Evolutionary conservation across 2,113 vertebrate species (phyloP).

Genomic region (Chlorodrepanis virens): DNA sequence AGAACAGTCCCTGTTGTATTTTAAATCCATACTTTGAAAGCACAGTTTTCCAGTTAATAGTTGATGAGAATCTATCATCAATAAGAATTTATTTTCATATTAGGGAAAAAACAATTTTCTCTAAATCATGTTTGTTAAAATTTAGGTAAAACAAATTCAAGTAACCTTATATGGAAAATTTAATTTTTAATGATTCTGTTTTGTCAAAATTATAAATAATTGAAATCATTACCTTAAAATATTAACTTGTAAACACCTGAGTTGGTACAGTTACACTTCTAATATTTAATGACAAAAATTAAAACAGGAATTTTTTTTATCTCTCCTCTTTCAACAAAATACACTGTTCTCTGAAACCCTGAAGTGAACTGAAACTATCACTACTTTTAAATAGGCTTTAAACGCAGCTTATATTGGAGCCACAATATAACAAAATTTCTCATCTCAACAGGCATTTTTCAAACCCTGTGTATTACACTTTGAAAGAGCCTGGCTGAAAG

Average conservation of each 20-base stretch:
- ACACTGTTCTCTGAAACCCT: not conserved
- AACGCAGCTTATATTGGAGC: not conserved
- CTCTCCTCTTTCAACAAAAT: not conserved
- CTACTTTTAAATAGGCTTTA: not conserved
- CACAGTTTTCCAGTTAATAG: not conserved
- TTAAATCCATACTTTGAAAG: not conserved
- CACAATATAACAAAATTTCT: not conserved
- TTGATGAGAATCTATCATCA: not conserved
- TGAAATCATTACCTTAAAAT: not conserved
- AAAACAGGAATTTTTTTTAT: fast-evolving
- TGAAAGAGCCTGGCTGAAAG: not conserved
- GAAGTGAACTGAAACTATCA: not conserved
- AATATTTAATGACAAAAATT: not conserved
- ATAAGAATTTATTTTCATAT: not conserved
- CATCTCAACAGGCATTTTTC: not conserved
- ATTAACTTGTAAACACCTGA: not conserved
- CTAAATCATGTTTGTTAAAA: not conserved
- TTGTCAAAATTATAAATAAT: not conserved
- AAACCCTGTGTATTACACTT: not conserved
- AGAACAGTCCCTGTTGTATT: not conserved
- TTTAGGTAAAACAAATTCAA: not conserved
- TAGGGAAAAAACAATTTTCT: not conserved
- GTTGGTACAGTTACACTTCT: not conserved
- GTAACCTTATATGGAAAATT: not conserved
- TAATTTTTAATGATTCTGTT: not conserved